Evolutionary conservation across 1,140 invertebrate genomes (phyloP).

Genomic region (Hyposmocoma kahamanoa): DNA sequence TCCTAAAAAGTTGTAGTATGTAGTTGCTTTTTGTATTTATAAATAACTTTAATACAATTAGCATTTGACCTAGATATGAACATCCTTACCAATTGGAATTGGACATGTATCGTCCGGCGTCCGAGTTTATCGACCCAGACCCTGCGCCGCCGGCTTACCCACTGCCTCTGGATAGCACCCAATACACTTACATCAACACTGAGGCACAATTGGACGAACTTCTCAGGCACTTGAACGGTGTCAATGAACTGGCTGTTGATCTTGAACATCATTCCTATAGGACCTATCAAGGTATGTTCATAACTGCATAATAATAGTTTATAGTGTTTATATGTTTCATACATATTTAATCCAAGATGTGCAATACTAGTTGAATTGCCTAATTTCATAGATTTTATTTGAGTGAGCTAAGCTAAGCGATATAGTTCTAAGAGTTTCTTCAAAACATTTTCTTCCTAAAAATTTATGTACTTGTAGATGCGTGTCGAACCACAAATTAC

Average conservation of each 20-base stretch:
- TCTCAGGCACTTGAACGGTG: slow-evolving; percentile 77
- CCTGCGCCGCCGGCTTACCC: slow-evolving; percentile 43
- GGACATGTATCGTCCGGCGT: slow-evolving; percentile 77
- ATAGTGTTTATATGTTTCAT: not conserved
- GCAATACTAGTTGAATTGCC: too few species aligned
- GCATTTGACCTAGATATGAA: slow-evolving; percentile 77
- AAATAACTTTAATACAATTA: too few species aligned
- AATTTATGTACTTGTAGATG: not conserved
- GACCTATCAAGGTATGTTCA: slow-evolving; percentile 50
- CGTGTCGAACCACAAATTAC: too few species aligned
- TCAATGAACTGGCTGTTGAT: slow-evolving; percentile 73
- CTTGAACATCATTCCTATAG: slow-evolving; percentile 60
- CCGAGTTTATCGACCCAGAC: slow-evolving; percentile 69
- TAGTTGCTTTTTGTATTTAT: too few species aligned
- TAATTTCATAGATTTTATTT: too few species aligned
- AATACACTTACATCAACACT: slow-evolving; percentile 81
- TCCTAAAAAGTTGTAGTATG: too few species aligned
- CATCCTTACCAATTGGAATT: slow-evolving; percentile 95
- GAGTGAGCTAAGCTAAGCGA: too few species aligned
- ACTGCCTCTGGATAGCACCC: slow-evolving; percentile 77
- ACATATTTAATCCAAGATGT: too few species aligned
- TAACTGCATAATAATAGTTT: not conserved
- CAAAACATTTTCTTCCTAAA: not conserved
- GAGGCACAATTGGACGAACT: slow-evolving; percentile 79
- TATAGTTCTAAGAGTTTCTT: not conserved